These are phyloP conservation scores for Dryas iulia DNA, from an alignment of 1,140 invertebrate genomes.

Conservation along the genomic window DNA sequence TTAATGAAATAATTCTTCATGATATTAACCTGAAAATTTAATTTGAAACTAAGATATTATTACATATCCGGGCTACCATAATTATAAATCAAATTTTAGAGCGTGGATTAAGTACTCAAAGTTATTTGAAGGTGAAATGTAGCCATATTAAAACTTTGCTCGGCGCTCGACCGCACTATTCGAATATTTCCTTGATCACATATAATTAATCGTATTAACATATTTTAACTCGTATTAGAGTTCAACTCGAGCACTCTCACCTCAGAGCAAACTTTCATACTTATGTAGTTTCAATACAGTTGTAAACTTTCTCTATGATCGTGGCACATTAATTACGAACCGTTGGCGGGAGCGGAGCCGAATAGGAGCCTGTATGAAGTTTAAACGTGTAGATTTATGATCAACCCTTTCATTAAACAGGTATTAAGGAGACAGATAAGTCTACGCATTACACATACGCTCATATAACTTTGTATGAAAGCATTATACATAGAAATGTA, in stretches of 20 bases:
- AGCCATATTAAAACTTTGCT: constrained; percentile 30
- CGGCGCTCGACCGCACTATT: constrained; percentile 28
- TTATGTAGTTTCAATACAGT: constrained; percentile 76
- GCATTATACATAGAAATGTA: constrained; percentile 54
- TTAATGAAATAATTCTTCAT: neutral
- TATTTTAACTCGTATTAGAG: constrained; percentile 70
- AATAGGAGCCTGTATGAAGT: constrained; percentile 72
- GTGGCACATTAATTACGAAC: constrained; percentile 73
- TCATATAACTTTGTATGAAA: constrained; percentile 60
- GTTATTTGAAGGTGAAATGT: constrained; percentile 29
- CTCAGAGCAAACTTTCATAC: constrained; percentile 69
- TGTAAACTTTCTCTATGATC: constrained; percentile 73
- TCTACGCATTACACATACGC: constrained; percentile 63
- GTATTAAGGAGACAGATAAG: constrained; percentile 75
- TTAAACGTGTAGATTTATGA: constrained; percentile 76
- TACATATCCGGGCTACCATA: neutral
- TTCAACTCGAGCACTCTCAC: constrained; percentile 64
- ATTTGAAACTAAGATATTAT: constrained; percentile 12
- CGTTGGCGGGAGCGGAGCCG: constrained; percentile 54
- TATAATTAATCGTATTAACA: constrained; percentile 64
- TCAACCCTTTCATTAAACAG: constrained; percentile 78
- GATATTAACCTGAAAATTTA: neutral
- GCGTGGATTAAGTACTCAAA: constrained; percentile 27
- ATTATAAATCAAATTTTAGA: constrained; percentile 26
- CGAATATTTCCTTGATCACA: constrained; percentile 42